Conservation (phyloP, 1,140 invertebrate genomes). For the Euura saliciscinereae region DNA sequence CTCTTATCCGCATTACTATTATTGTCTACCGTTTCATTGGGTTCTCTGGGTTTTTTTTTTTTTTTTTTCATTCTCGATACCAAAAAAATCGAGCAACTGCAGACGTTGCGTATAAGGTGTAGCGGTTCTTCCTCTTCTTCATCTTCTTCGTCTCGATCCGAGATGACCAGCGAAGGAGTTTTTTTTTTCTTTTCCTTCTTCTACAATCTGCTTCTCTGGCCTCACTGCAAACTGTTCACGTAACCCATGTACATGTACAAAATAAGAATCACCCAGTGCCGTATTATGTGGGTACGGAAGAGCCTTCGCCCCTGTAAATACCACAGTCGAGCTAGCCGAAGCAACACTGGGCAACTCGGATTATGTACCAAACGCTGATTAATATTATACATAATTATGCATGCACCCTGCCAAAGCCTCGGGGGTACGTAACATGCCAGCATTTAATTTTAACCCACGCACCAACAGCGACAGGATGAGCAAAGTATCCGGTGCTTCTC, state of each 20-base stretch:
- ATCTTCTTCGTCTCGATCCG: not conserved
- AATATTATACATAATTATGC: slow-evolving; percentile 3
- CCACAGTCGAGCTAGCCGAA: too few relatives aligned
- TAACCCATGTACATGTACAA: too few relatives aligned
- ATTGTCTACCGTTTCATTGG: slow-evolving; percentile 7
- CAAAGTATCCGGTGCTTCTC: too few relatives aligned
- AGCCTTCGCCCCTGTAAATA: too few relatives aligned
- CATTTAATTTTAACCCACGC: not conserved
- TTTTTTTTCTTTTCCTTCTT: slow-evolving; percentile 12
- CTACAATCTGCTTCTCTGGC: too few relatives aligned
- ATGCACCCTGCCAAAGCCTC: slow-evolving; percentile 3
- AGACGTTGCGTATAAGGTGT: not conserved
- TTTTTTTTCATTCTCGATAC: not conserved
- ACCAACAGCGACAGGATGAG: not conserved
- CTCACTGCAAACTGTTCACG: too few relatives aligned
- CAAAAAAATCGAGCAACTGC: too few relatives aligned
- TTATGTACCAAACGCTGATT: not conserved
- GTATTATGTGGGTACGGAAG: too few relatives aligned
- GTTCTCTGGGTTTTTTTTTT: not conserved
- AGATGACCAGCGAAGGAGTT: not conserved
- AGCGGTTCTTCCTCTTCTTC: not conserved
- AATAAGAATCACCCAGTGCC: too few relatives aligned
- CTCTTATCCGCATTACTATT: not conserved
- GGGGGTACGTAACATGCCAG: not conserved
- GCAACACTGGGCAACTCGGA: too few relatives aligned